Base-by-base conservation (phyloP, 53 echinoderm and acorn worm species). In the Echinometra lucunter region DNA sequence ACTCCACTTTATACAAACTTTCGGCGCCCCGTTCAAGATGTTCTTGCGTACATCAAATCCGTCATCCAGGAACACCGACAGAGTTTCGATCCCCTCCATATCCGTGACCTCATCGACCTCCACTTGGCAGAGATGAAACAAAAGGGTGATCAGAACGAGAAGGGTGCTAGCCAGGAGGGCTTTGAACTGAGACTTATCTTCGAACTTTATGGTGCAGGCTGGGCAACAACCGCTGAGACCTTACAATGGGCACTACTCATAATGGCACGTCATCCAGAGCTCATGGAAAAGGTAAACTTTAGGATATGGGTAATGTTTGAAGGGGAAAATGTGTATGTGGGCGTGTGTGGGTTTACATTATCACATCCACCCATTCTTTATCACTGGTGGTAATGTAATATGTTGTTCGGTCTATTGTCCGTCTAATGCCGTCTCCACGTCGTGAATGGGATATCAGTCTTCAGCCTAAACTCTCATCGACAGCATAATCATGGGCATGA, bases 1-100 rank as follows among this genome's bases (percentile, higher is more conserved):
- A 96, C 97, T 35, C 97, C 97, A 15, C 57, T 97, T 35, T 97
- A 92, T 69, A 81, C 91, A 34, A 83, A 91, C 34, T 75, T 97
- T n/a, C 45, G 89, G 2, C 37, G 89, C 12, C 56, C 88, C 19
- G 17, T 70, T 35, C 67, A 47, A 4, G 49, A 40, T 5, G 16
- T 70, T 47, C 12, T 85, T 10, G 2, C 85, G 85, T 85, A 47
- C 49, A 85, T 85, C 30, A 85, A 49, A 19, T 85, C 85, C 27
- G 28, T 47, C 25, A 49, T 85, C 47, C 13, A 28, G 1, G 27
- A 85, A 4, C 85, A 85, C n/a, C n/a, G 49, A 17, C 15, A 47
- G 2, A 85, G n/a, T 23, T 85, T 85, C n/a, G 85, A 85, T 37
- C 85, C 85, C 19, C 85, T 47, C 2, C 5, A 85, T 13, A 28